Base-by-base conservation (phyloP, 2,113 vertebrate genomes). In the Elachura formosa region DNA sequence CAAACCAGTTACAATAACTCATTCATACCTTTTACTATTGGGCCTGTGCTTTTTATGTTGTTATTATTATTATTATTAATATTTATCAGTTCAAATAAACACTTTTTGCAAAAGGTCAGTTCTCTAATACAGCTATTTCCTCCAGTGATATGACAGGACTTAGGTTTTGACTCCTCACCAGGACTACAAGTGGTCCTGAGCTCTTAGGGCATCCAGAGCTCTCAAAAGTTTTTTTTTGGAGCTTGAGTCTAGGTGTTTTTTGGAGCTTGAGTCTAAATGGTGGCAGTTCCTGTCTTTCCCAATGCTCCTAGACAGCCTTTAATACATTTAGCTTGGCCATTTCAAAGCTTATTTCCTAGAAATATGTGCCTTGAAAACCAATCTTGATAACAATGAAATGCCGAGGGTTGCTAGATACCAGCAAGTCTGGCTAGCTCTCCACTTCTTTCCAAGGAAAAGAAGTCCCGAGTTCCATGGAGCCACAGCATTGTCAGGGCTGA, bases 401-500 rank as follows among this genome's bases (percentile, higher is more conserved):
- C 31, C 23, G 43, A 52, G 13, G 22, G 40, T 43, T 79, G 29
- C 33, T 52, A 43, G 45, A 43, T 21, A 33, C 56, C 48, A 58
- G 24, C 38, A 71, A 41, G 61, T 22, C 31, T 83, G 84, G 10
- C 49, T 83, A 52, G 25, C 45, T 83, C 34, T 64, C 25, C 29
- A 8, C 17, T 69, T 41, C 66, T 25, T 87, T 71, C 43, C 24
- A 36, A 49, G 73, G 46, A 40, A 84, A 36, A 77, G 49, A 77
- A 62, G 11, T 49, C 29, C 38, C 15, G 3, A 31, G 3, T 43
- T 68, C 55, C 6, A 34, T 34, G 21, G 61, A 66, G 40, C 59
- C 0, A 0, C 41, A 28, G 49, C 11, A 56, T 31, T 64, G 41
- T 61, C 84, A 84, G 49, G 2, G 1, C 61, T 48, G 51, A 80